Evolutionary conservation across 35 echinoderm and acorn worm species (phyloP).

Genomic region (Apostichopus parvimensis): DNA sequence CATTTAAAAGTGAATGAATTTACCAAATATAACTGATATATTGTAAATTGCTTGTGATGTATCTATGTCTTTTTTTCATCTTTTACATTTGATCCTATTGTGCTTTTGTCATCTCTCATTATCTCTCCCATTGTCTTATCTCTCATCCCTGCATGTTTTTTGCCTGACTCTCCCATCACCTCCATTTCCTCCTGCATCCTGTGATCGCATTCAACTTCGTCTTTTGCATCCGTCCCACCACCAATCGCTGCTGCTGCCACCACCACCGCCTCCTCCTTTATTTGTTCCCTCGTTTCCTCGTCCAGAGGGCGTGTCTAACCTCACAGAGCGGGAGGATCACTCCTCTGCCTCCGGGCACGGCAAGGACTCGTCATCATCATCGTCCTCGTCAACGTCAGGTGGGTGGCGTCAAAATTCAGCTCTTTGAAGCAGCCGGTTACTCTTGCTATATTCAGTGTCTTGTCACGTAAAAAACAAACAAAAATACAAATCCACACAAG

Average conservation of each 20-base stretch:
- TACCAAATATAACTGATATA: too few relatives aligned
- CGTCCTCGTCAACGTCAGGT: background rate
- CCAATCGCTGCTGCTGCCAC: background rate
- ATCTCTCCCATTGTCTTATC: background rate
- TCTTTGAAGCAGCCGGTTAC: background rate
- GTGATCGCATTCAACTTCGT: constrained; percentile 6
- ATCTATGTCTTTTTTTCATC: too few relatives aligned
- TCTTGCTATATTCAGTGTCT: background rate
- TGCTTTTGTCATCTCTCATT: background rate
- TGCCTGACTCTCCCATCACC: background rate
- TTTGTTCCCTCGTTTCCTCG: background rate
- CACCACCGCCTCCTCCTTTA: background rate
- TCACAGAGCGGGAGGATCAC: background rate
- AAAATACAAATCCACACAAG: too few relatives aligned
- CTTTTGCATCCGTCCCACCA: background rate
- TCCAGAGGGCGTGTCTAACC: constrained; percentile 16
- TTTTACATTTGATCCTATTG: too few relatives aligned
- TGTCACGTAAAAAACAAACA: too few relatives aligned
- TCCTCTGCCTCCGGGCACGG: constrained; percentile 3
- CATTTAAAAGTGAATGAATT: too few relatives aligned
- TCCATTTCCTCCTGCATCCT: constrained; percentile 30
- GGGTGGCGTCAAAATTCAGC: constrained; percentile 3
- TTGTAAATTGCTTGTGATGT: too few relatives aligned
- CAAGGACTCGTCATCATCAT: background rate
- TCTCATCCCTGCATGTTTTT: constrained; percentile 28